Evolutionary conservation across 2,888 invertebrate genomes (phyloP).

Genomic region (Hedychridium roseum): DNA sequence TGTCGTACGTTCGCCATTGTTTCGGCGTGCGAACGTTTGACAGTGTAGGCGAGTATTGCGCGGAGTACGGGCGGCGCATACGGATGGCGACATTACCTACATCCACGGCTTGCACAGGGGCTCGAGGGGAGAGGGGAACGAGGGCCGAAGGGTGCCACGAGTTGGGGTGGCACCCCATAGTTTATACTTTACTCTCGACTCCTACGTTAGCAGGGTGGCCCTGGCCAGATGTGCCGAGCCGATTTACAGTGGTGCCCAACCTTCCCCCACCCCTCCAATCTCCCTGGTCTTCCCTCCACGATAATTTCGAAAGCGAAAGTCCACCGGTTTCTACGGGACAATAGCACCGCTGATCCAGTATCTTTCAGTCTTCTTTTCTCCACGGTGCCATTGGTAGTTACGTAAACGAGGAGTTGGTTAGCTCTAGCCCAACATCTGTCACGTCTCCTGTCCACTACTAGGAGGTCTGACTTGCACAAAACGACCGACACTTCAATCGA

Average conservation of each 20-base stretch:
- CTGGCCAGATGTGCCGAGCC: slow-evolving; percentile 54
- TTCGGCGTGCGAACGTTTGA: no score
- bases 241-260: slow-evolving; percentile 51
- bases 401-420: no score
- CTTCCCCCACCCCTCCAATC: not conserved
- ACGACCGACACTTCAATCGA: no score
- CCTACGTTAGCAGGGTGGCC: slow-evolving; percentile 48
- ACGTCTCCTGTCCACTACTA: no score
- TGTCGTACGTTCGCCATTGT: slow-evolving; percentile 7
- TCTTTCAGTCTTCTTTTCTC: no score
- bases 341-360: no score
- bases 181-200: slow-evolving; percentile 53
- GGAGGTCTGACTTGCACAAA: no score
- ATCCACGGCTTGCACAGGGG: slow-evolving; percentile 13
- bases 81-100: slow-evolving; percentile 40
- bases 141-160: slow-evolving; percentile 13
- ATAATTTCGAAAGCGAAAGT: no score
- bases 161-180: slow-evolving; percentile 49
- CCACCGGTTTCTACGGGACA: no score
- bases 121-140: not conserved
- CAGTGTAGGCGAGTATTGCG: slow-evolving; percentile 13
- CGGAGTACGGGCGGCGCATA: slow-evolving; percentile 16
- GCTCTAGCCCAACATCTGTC: no score
- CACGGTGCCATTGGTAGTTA: no score
- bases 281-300: no score